Percentiles rank a stretch among this genome's conserved stretches.
Conservation (phyloP, 1,140 invertebrate species). For the Cyclina sinensis region DNA sequence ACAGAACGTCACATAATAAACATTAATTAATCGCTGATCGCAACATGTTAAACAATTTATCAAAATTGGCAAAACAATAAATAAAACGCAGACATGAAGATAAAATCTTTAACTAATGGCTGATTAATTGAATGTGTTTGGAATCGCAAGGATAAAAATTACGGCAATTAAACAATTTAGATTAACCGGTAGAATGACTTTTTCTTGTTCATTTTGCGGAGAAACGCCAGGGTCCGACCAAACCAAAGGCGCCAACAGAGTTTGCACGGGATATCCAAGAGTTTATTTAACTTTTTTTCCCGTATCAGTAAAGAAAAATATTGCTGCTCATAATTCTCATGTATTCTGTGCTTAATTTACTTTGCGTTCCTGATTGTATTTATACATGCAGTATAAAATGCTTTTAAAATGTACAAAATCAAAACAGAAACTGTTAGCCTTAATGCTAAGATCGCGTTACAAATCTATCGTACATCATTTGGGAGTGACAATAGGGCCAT, state of each 20-base stretch:
- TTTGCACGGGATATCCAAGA: too few species aligned
- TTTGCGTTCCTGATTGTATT: slow-evolving; percentile 8
- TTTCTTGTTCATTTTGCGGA: background rate
- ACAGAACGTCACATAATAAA: slow-evolving; percentile 17
- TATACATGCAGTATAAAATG: too few species aligned
- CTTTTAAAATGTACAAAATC: too few species aligned
- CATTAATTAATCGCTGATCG: background rate
- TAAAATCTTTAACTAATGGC: slow-evolving; percentile 17
- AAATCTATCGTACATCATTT: slow-evolving; percentile 34
- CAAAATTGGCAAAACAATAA: background rate
- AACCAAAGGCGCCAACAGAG: too few species aligned
- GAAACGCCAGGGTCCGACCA: too few species aligned
- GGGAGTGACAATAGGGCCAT: slow-evolving; percentile 20
- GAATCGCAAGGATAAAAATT: background rate
- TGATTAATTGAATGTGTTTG: slow-evolving; percentile 9
- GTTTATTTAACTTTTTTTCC: too few species aligned
- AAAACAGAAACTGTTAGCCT: background rate
- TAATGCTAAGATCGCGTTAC: background rate
- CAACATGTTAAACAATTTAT: background rate
- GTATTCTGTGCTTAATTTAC: background rate
- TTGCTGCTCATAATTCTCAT: background rate
- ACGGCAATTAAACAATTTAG: background rate
- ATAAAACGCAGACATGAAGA: slow-evolving; percentile 4
- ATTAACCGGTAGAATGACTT: background rate
- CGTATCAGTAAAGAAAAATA: slow-evolving; percentile 12